These are phyloP conservation scores for Eledone cirrhosa DNA, from an alignment of 2,888 invertebrate genomes.

Conservation along the genomic window DNA sequence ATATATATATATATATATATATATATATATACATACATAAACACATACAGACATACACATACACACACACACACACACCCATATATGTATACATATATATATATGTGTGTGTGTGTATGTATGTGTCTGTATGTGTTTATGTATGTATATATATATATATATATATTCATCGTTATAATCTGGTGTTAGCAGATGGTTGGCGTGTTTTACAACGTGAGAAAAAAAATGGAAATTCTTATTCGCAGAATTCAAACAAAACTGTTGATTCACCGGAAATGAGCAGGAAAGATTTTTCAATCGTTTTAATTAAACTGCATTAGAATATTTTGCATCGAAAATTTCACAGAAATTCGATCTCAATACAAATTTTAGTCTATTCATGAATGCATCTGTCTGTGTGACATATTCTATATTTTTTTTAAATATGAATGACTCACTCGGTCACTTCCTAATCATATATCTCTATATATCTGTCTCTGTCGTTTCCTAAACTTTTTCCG, in stretches of 20 bases:
- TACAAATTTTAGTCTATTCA: too few species aligned
- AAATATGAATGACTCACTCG: too few species aligned
- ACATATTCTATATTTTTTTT: too few species aligned
- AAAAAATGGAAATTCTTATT: neutral
- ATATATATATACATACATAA: neutral
- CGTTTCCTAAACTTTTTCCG: too few species aligned
- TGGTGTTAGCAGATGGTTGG: neutral
- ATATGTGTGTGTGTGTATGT: neutral
- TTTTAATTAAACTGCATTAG: too few species aligned
- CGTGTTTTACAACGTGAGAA: neutral
- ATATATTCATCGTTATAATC: neutral
- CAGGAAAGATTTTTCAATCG: too few species aligned
- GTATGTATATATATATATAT: conserved; percentile 1
- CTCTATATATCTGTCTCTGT: too few species aligned
- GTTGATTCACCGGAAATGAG: too few species aligned
- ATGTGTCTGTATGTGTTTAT: neutral
- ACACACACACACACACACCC: neutral
- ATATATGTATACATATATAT: neutral
- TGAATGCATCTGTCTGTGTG: too few species aligned
- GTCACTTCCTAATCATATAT: too few species aligned
- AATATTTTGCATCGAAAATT: neutral
- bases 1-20: too few species aligned
- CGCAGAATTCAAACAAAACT: neutral
- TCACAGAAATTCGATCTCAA: too few species aligned
- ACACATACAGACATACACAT: neutral